phyloP scores from a whole-genome alignment of 2,113 vertebrate genomes.

The Pionites leucogaster region DNA sequence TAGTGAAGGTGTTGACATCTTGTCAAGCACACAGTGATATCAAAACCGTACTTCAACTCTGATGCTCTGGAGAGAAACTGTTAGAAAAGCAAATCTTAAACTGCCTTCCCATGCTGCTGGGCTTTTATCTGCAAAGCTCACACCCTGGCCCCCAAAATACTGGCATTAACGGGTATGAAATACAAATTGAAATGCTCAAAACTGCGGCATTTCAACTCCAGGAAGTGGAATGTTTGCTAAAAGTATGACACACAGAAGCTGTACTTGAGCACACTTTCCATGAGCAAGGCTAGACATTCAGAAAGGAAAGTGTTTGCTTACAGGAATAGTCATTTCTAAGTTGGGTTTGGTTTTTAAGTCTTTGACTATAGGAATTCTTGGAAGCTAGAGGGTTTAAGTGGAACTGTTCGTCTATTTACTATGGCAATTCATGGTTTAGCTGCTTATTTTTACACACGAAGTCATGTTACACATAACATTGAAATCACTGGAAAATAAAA shows the following conservation, averaged over 20 bases:
- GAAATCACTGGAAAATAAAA: not conserved
- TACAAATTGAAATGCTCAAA: not conserved
- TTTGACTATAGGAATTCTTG: not conserved
- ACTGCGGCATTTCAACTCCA: not conserved
- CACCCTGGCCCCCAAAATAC: not conserved
- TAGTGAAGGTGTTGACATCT: not conserved
- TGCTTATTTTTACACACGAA: not conserved
- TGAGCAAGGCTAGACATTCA: not conserved
- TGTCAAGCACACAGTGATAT: not conserved
- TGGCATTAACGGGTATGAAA: accelerated
- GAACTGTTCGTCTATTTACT: not conserved
- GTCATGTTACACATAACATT: not conserved
- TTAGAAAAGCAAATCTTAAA: not conserved
- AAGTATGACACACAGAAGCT: not conserved
- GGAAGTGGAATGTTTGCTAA: not conserved
- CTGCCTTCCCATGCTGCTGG: not conserved
- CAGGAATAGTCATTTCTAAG: not conserved
- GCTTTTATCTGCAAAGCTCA: not conserved
- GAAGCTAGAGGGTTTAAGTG: not conserved
- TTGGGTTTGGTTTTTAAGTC: not conserved
- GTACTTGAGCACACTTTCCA: not conserved
- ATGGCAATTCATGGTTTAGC: not conserved
- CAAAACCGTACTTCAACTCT: not conserved
- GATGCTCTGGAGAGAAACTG: not conserved
- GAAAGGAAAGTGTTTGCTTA: not conserved